Evolutionary conservation across 2,797 vertebrate genomes (phyloP).

Genomic region (Enteromius trimaculatus): DNA sequence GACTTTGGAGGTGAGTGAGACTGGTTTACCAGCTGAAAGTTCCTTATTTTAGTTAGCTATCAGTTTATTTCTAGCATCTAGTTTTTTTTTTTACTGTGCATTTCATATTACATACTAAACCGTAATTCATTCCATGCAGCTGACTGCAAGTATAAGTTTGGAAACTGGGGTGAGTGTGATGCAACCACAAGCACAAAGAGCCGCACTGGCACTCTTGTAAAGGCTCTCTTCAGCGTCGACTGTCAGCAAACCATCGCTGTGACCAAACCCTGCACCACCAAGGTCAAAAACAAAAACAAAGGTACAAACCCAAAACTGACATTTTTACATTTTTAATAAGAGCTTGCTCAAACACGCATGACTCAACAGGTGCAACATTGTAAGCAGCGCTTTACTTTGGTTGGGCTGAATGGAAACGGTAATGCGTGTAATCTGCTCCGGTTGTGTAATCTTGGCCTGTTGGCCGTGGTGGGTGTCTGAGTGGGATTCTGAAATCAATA

Average conservation of each 20-base stretch:
- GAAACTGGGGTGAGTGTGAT: conserved; percentile 87
- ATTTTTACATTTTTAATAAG: neutral
- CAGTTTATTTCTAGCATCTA: neutral
- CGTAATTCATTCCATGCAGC: conserved; percentile 69
- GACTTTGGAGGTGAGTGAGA: conserved; percentile 83
- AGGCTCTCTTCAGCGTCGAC: conserved; percentile 84
- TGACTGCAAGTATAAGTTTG: conserved; percentile 92
- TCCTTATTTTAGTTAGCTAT: neutral
- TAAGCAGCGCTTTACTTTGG: neutral
- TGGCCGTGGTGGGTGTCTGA: conserved; percentile 54
- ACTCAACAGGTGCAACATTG: conserved; percentile 32
- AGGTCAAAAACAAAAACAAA: conserved; percentile 86
- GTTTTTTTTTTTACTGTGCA: neutral
- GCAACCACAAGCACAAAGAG: conserved; percentile 75
- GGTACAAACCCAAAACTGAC: conserved; percentile 68
- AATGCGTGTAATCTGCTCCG: conserved; percentile 43
- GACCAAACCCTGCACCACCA: conserved; percentile 84
- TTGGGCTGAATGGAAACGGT: conserved; percentile 25
- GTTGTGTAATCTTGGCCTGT: conserved; percentile 49
- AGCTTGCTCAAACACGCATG: neutral
- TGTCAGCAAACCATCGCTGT: conserved; percentile 84
- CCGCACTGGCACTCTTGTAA: conserved; percentile 84
- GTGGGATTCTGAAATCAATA: conserved; percentile 56
- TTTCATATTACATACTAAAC: neutral
- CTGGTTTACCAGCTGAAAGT: neutral